Conservation (phyloP, 1,140 invertebrate species). For the Cepaea nemoralis region DNA sequence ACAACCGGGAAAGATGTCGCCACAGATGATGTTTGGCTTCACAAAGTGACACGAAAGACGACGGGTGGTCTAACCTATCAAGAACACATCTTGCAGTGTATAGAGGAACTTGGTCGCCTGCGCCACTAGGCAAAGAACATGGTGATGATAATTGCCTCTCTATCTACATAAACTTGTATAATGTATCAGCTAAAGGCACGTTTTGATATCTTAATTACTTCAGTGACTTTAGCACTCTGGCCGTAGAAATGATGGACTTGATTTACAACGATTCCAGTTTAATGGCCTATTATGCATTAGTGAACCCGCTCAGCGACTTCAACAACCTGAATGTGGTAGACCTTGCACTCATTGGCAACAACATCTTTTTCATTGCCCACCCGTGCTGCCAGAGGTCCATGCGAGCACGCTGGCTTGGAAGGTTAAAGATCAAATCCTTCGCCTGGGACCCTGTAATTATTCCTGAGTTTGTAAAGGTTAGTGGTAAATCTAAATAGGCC, state of each 20-base stretch:
- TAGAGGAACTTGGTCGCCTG: too few species aligned
- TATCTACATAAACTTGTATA: too few species aligned
- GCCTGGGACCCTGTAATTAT: constrained; percentile 55
- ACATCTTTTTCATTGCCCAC: constrained; percentile 71
- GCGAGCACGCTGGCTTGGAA: constrained; percentile 68
- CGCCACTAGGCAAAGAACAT: too few species aligned
- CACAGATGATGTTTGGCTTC: too few species aligned
- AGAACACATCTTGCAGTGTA: too few species aligned
- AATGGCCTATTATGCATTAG: constrained; percentile 69
- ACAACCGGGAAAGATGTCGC: too few species aligned
- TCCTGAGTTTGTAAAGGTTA: constrained; percentile 70
- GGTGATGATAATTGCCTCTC: too few species aligned
- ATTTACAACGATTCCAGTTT: constrained; percentile 66
- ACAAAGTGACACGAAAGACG: too few species aligned
- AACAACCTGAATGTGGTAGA: constrained; percentile 67
- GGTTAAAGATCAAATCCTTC: constrained; percentile 69
- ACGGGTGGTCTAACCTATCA: too few species aligned
- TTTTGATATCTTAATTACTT: too few species aligned
- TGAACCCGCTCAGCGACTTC: constrained; percentile 69
- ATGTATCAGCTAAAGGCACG: too few species aligned
- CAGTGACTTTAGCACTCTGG: constrained; percentile 71
- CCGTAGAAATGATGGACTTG: constrained; percentile 70
- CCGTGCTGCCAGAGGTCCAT: constrained; percentile 73
- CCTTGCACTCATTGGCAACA: constrained; percentile 65
- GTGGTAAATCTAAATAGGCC: too few species aligned